Evolutionary conservation across 1,140 invertebrate species (phyloP).

Genomic region (Drosophila subobscura): DNA sequence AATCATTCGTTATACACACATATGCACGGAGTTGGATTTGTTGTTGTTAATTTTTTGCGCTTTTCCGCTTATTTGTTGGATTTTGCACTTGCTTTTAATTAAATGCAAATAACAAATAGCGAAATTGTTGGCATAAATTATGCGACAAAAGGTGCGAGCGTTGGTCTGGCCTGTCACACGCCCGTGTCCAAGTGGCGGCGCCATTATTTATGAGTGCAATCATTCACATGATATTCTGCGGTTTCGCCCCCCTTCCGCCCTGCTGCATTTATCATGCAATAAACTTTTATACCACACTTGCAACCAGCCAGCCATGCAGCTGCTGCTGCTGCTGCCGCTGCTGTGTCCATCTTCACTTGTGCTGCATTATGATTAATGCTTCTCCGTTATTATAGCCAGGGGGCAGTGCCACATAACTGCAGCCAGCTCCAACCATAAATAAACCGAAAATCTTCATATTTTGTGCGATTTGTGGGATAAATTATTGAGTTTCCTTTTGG

Average conservation of each 20-base stretch:
- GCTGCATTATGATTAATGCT: constrained; percentile 43
- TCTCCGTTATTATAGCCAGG: constrained; percentile 23
- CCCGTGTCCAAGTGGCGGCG: neutral
- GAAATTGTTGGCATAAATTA: constrained; percentile 67
- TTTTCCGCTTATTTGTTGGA: constrained; percentile 15
- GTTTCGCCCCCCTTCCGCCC: constrained; percentile 39
- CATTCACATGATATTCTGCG: constrained; percentile 81
- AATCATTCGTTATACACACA: constrained; percentile 35
- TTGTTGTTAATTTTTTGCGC: neutral
- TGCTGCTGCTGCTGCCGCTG: too few relatives aligned
- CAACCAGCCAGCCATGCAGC: constrained; percentile 32
- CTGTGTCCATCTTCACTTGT: neutral
- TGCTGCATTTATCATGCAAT: constrained; percentile 69
- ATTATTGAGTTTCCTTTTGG: too few relatives aligned
- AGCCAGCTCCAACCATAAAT: too few relatives aligned
- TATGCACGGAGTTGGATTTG: neutral
- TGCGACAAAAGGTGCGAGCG: constrained; percentile 23
- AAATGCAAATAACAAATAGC: constrained; percentile 79
- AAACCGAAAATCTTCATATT: too few relatives aligned
- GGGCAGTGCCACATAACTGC: neutral
- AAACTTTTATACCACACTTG: constrained; percentile 75
- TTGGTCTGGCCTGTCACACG: neutral
- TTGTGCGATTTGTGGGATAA: too few relatives aligned
- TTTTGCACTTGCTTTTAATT: constrained; percentile 67
- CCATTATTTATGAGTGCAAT: constrained; percentile 80